phyloP scores from a whole-genome alignment of 2,888 invertebrate genomes.

The Cerastis leucographa region DNA sequence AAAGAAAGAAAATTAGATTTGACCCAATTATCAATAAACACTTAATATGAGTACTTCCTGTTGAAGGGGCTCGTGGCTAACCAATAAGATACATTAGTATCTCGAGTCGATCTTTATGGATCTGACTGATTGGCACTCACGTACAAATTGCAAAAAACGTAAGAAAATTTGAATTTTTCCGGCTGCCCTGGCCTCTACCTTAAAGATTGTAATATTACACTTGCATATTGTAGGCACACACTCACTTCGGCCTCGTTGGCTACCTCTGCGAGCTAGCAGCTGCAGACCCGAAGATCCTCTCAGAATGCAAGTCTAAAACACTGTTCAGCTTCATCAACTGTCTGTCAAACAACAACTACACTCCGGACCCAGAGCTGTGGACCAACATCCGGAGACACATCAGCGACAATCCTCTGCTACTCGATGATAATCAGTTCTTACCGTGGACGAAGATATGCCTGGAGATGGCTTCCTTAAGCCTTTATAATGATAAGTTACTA shows the following conservation, averaged over 20 bases:
- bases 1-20: neutral
- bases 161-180: too few relatives aligned
- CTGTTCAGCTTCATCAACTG: conserved; percentile 89
- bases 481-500: conserved; percentile 90
- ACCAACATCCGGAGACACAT: conserved; percentile 84
- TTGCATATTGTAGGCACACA: conserved; percentile 85
- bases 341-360: conserved; percentile 91
- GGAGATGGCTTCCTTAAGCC: conserved; percentile 91
- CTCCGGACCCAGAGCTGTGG: conserved; percentile 89
- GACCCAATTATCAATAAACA: too few relatives aligned
- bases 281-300: conserved; percentile 80
- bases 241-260: conserved; percentile 90
- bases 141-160: too few relatives aligned
- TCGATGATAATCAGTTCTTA: conserved; percentile 80
- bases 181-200: too few relatives aligned
- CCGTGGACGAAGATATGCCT: conserved; percentile 90
- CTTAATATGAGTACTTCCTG: neutral
- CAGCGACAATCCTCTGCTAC: conserved; percentile 80
- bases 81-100: too few relatives aligned
- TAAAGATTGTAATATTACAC: too few relatives aligned
- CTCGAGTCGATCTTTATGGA: too few relatives aligned
- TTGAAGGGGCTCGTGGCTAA: neutral
- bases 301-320: conserved; percentile 80
- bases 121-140: too few relatives aligned
- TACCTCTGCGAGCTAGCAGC: conserved; percentile 89